A percentile compares a stretch with the other conserved stretches of the same genome.
These are phyloP conservation scores for Amphipyra tragopoginis DNA, from an alignment of 2,888 invertebrate genomes.

Conservation along the genomic window DNA sequence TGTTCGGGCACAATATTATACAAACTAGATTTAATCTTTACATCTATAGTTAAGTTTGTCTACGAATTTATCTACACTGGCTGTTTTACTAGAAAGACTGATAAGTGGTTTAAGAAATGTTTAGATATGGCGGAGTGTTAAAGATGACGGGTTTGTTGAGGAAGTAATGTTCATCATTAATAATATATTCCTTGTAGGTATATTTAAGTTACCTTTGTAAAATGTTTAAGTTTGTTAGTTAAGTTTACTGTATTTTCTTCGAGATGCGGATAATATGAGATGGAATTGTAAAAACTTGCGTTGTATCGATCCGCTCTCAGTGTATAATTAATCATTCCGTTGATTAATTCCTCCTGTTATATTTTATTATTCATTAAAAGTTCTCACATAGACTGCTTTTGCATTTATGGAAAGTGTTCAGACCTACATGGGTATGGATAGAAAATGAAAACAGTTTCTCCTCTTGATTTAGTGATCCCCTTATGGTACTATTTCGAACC, in stretches of 20 bases:
- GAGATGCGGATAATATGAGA: conserved; percentile 9
- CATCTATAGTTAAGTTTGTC: conserved; percentile 44
- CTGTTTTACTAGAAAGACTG: conserved; percentile 64
- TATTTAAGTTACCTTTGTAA: conserved; percentile 52
- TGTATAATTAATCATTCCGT: conserved; percentile 16
- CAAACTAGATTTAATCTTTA: conserved; percentile 29
- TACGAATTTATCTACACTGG: conserved; percentile 54
- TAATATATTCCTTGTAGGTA: conserved; percentile 32
- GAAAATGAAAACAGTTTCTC: background rate
- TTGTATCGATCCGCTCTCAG: conserved; percentile 16
- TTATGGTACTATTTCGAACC: no score
- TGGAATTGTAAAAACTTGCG: conserved; percentile 28
- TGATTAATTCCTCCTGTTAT: conserved; percentile 16
- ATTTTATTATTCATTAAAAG: conserved; percentile 51
- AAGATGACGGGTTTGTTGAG: conserved; percentile 25
- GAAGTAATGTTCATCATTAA: conserved; percentile 25
- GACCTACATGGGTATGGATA: background rate
- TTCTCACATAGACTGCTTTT: conserved; percentile 46
- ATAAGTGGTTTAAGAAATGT: conserved; percentile 55
- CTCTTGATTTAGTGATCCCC: background rate
- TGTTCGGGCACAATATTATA: conserved; percentile 31
- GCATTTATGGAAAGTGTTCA: conserved; percentile 20
- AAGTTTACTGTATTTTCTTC: conserved; percentile 35
- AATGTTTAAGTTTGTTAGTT: conserved; percentile 48
- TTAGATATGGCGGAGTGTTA: conserved; percentile 37